Conservation (phyloP, 2,113 vertebrate species). For the Geococcyx californianus region DNA sequence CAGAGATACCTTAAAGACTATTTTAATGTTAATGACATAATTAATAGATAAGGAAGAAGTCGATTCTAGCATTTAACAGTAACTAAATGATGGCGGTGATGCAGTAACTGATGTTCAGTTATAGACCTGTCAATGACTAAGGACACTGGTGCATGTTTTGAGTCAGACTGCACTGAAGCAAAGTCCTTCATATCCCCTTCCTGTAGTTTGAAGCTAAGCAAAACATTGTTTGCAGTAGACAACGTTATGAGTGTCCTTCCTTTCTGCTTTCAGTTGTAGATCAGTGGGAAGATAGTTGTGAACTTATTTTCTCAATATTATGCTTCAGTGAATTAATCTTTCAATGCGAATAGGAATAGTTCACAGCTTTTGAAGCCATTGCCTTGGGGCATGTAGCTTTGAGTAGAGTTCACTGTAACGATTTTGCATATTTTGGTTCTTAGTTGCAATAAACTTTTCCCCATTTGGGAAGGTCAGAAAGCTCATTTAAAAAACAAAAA, state of each 20-base stretch:
- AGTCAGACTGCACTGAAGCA: neutral
- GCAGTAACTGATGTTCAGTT: neutral
- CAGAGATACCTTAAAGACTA: neutral
- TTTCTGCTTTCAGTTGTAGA: neutral
- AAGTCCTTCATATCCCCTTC: neutral
- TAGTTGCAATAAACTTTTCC: neutral
- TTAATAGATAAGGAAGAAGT: neutral
- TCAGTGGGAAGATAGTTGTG: neutral
- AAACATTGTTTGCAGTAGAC: neutral
- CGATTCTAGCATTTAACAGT: neutral
- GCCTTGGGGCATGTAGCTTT: neutral
- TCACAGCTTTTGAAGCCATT: neutral
- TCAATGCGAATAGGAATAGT: neutral
- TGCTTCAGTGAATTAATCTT: neutral
- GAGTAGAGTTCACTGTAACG: neutral
- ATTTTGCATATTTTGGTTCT: neutral
- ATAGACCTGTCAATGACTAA: neutral
- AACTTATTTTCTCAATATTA: neutral
- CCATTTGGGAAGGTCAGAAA: neutral
- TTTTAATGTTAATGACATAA: neutral
- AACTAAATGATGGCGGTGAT: neutral
- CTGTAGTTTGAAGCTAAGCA: neutral
- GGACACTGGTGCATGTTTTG: neutral
- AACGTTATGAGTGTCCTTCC: neutral
- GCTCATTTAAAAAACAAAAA: neutral